A percentile compares a stretch with the other conserved stretches of the same genome.
phyloP scores from a whole-genome alignment of 2,888 invertebrate genomes.

The Sphaerophoria rueppellii region DNA sequence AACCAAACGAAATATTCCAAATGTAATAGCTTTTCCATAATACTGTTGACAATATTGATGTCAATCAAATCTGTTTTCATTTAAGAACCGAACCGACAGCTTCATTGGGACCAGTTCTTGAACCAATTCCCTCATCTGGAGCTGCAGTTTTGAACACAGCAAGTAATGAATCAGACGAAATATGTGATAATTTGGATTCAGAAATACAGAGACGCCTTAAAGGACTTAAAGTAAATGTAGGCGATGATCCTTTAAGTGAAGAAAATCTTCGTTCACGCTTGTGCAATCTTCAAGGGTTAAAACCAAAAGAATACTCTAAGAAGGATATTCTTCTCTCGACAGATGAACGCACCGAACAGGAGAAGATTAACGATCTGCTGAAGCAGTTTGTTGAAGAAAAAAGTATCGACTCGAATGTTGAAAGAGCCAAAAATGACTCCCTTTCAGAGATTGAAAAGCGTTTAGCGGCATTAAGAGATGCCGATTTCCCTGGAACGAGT shows the following conservation, averaged over 20 bases:
- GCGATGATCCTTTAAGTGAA: conserved; percentile 84
- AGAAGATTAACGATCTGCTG: conserved; percentile 88
- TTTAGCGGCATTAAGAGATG: conserved; percentile 83
- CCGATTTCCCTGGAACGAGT: conserved; percentile 66
- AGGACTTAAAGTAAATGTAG: conserved; percentile 86
- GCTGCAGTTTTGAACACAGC: conserved; percentile 20
- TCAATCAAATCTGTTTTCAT: conserved; percentile 9
- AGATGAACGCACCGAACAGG: conserved; percentile 86
- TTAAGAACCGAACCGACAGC: conserved; percentile 76
- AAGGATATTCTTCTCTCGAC: conserved; percentile 81
- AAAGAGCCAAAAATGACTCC: conserved; percentile 82
- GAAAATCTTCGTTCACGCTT: conserved; percentile 86
- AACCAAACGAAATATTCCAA: conserved; percentile 65
- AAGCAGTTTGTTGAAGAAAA: conserved; percentile 84
- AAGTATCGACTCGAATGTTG: conserved; percentile 84
- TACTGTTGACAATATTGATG: background rate
- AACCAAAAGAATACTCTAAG: conserved; percentile 79
- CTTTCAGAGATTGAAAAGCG: conserved; percentile 84
- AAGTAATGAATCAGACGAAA: conserved; percentile 75
- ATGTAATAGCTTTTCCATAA: conserved; percentile 29
- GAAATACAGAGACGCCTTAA: conserved; percentile 87
- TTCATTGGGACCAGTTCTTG: conserved; percentile 77
- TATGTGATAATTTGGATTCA: conserved; percentile 81
- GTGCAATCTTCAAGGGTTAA: conserved; percentile 86
- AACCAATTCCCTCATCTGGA: conserved; percentile 74